These are phyloP conservation scores for Hydrotaea cyrtoneurina DNA, from an alignment of 2,888 invertebrate genomes.

Conservation along the genomic window DNA sequence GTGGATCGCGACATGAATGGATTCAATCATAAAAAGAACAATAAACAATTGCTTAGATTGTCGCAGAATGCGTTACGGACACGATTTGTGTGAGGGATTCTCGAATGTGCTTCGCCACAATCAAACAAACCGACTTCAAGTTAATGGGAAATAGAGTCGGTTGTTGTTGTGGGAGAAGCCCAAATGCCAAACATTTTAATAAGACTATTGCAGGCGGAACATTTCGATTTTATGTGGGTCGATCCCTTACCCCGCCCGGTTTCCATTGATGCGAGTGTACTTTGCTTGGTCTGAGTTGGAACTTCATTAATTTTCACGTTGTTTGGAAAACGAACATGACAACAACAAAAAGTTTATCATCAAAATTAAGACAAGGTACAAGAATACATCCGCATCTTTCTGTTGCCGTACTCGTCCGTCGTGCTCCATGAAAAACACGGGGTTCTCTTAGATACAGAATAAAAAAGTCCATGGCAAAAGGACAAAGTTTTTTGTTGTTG, in stretches of 20 bases:
- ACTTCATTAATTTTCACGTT: conserved; percentile 45
- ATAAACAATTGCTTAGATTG: not conserved
- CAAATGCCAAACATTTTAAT: conserved; percentile 7
- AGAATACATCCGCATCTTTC: conserved; percentile 23
- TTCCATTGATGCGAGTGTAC: not conserved
- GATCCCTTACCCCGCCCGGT: not conserved
- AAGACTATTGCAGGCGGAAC: not conserved
- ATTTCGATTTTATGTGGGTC: not conserved
- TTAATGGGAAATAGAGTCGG: not conserved
- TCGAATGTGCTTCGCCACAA: not conserved
- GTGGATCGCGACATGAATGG: not conserved
- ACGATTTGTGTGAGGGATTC: conserved; percentile 7
- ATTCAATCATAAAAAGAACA: too few relatives aligned
- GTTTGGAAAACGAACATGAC: conserved; percentile 28
- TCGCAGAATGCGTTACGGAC: conserved; percentile 15
- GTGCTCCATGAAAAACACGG: conserved; percentile 8
- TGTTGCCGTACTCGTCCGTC: conserved; percentile 7
- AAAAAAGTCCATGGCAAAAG: conserved; percentile 1
- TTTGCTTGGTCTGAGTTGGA: conserved; percentile 20
- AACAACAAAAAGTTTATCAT: conserved; percentile 42
- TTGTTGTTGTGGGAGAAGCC: not conserved
- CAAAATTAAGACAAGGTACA: conserved; percentile 44
- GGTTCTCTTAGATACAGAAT: conserved; percentile 4
- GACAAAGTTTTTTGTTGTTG: conserved; percentile 42
- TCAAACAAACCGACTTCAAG: not conserved